These are phyloP conservation scores for Hestina assimilis DNA, from an alignment of 1,140 invertebrate species.

Conservation along the genomic window DNA sequence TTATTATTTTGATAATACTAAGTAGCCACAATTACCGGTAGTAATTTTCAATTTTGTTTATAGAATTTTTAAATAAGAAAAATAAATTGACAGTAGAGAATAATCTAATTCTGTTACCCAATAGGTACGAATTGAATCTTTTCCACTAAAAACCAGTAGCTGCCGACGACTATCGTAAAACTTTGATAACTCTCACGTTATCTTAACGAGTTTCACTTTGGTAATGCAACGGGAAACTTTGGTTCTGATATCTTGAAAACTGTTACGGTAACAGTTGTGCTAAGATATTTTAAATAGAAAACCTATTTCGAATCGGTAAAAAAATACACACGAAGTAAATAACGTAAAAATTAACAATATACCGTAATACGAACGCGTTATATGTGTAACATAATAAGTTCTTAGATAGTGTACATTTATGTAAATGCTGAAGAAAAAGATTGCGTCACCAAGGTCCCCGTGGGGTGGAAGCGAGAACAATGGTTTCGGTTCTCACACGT, in stretches of 20 bases:
- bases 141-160: neutral
- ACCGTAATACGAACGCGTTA: constrained; percentile 7
- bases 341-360: constrained; percentile 13
- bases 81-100: neutral
- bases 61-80: no score
- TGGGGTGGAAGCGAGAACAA: constrained; percentile 71
- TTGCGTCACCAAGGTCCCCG: constrained; percentile 74
- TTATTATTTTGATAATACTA: no score
- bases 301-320: no score
- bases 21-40: no score
- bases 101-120: neutral
- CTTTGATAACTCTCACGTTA: neutral
- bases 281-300: neutral
- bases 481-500: constrained; percentile 80
- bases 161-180: neutral
- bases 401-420: constrained; percentile 61
- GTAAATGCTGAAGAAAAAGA: constrained; percentile 73
- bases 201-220: constrained; percentile 1
- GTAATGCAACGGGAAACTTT: neutral
- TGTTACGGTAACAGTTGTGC: neutral
- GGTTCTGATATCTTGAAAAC: neutral
- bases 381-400: constrained; percentile 46
- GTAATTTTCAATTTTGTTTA: no score
- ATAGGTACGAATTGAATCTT: neutral
- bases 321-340: neutral